Conservation (phyloP, 2,888 invertebrate genomes). For the Malacosoma neustria region DNA sequence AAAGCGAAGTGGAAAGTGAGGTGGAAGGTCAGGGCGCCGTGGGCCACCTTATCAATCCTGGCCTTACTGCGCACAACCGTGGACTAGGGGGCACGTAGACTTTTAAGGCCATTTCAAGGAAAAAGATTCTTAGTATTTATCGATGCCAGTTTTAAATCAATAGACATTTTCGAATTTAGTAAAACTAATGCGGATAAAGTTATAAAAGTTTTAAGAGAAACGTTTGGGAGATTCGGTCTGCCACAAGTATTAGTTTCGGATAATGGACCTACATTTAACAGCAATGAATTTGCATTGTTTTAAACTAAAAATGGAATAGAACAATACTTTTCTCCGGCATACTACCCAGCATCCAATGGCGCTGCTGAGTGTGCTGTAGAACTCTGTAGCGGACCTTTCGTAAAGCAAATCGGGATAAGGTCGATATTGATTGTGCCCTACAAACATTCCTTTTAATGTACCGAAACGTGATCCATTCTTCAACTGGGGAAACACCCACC, state of each 20-base stretch:
- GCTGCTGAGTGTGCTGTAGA: slow-evolving; percentile 7
- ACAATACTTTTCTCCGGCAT: neutral
- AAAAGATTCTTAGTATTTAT: too few relatives aligned
- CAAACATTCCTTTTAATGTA: slow-evolving; percentile 6
- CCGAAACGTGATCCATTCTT: slow-evolving; percentile 4
- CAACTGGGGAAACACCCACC: slow-evolving; percentile 6
- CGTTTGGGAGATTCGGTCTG: neutral
- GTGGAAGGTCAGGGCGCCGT: too few relatives aligned
- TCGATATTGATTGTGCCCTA: slow-evolving; percentile 6
- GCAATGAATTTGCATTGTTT: neutral
- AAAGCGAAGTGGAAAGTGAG: too few relatives aligned
- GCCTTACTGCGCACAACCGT: too few relatives aligned
- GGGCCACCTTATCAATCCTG: too few relatives aligned
- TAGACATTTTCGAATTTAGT: too few relatives aligned
- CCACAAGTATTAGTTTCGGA: neutral
- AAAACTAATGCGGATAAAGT: too few relatives aligned
- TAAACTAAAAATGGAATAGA: neutral
- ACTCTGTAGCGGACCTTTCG: too few relatives aligned
- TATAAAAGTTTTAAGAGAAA: neutral
- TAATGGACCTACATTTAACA: neutral
- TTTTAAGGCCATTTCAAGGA: too few relatives aligned
- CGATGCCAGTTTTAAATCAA: too few relatives aligned
- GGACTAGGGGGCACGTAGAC: too few relatives aligned
- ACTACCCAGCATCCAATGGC: slow-evolving; percentile 8
- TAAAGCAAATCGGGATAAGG: too few relatives aligned